Base-by-base conservation (phyloP, 1,140 invertebrate genomes). In the Zaprionus gabonicus region DNA sequence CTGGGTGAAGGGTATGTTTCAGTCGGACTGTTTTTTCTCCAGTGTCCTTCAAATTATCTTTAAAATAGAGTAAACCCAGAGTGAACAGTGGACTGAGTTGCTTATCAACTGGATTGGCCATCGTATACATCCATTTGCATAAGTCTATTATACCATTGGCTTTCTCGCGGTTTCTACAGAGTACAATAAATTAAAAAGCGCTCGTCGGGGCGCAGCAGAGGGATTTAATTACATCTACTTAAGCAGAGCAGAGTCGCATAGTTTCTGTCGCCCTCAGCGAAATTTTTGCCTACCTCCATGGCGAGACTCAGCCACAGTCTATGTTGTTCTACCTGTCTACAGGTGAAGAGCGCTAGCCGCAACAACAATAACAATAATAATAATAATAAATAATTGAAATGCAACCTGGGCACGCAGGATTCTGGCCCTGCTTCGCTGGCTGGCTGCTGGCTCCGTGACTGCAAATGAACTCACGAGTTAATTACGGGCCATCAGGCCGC, bases 391-490 rank as follows among this genome's bases (percentile, higher is more conserved):
- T 72, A 76, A 71, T 72, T 76, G 67, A 79, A 79, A 71, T 79
- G 56, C 72, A 63, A 55, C 60, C 20, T 46, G 59, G 65, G 12
- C 64, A 69, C 44, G 44, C 28, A 4, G 58, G 34, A 58, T 44
- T 51, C 58, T 46, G 41, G 7, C 6, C 7, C n/a, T 17, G 41
- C 31, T 57, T 25, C 57, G 10, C 15, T 60, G 12, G n/a, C 65
- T 59, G 58, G 58, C 34, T 28, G 58, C 34, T 28, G 27, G 44
- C 55, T 57, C 17, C 13, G 46, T 46, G 53, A 46, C 46, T 79
- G 71, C 65, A 76, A 84, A 77, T 80, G 68, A 86, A 82, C 83
- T 80, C 58, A 58, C 46, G 73, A 70, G 74, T 86, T 86, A 86
- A 86, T 85, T 85, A 84, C 65, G 46, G 60, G 70, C 82, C 74